These are phyloP conservation scores for Acipenser transmontanus DNA, from an alignment of 2,797 vertebrate species.

Conservation along the genomic window DNA sequence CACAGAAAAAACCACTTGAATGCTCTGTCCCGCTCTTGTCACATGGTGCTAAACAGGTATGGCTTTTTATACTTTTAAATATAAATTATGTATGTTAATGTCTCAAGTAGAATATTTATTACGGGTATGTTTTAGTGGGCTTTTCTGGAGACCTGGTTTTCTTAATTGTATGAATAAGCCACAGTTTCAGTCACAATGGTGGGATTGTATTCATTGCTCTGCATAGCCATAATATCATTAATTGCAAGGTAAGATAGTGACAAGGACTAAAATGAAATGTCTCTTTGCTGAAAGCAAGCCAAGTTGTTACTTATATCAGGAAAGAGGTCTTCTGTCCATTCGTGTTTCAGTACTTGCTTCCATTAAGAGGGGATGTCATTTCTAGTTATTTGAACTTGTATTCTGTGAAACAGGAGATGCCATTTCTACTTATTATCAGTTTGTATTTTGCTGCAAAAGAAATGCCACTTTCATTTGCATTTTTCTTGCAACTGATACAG, in stretches of 20 bases:
- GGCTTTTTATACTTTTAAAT: neutral
- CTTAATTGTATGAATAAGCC: neutral
- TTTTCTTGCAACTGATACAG: no score
- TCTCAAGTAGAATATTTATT: no score
- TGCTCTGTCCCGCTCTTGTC: conserved; percentile 18
- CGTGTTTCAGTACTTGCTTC: neutral
- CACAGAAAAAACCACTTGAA: conserved; percentile 1
- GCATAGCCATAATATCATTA: no score
- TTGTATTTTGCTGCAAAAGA: neutral
- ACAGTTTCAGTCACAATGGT: no score
- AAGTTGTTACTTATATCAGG: neutral
- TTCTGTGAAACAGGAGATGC: neutral
- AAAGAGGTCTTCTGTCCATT: neutral
- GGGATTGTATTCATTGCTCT: no score
- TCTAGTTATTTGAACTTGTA: neutral
- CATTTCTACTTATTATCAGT: neutral
- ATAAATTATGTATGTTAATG: no score
- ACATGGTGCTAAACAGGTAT: conserved; percentile 12
- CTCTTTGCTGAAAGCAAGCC: no score
- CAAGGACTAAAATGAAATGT: no score
- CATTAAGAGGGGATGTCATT: neutral
- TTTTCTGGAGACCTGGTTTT: no score
- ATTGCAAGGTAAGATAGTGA: no score
- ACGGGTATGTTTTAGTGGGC: no score
- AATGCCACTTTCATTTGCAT: no score